phyloP scores from a whole-genome alignment of 2,888 invertebrate genomes.

The Rhogogaster chlorosoma region DNA sequence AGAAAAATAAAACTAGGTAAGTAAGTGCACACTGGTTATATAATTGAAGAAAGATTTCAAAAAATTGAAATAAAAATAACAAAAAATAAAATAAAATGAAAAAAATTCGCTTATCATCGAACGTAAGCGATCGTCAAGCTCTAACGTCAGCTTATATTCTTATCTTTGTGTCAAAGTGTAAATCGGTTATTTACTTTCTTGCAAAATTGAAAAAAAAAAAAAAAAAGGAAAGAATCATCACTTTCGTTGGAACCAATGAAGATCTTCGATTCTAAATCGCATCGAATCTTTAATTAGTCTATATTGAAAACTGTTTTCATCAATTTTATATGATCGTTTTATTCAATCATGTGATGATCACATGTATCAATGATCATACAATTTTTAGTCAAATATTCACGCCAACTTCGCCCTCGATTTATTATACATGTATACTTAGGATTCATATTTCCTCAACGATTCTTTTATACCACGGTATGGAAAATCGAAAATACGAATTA shows the following conservation, averaged over 20 bases:
- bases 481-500: background rate
- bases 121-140: background rate
- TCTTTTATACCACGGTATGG: background rate
- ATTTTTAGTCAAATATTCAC: background rate
- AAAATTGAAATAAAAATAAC: background rate
- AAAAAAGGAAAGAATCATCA: background rate
- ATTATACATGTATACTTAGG: background rate
- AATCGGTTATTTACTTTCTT: slow-evolving; percentile 3
- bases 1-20: background rate
- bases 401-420: background rate
- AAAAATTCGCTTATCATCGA: slow-evolving; percentile 16
- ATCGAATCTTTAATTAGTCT: background rate
- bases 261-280: background rate
- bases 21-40: background rate
- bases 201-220: background rate
- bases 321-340: background rate
- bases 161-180: slow-evolving; percentile 21
- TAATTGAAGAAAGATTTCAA: background rate
- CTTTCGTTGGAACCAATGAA: background rate
- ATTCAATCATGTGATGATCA: background rate
- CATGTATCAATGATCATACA: background rate
- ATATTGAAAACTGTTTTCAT: background rate
- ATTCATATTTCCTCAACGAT: background rate
- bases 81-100: background rate
- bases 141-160: background rate